Percentiles rank a stretch among this genome's conserved stretches.
Evolutionary conservation across 1,140 invertebrate genomes (phyloP).

Genomic region (Microplitis demolitor): DNA sequence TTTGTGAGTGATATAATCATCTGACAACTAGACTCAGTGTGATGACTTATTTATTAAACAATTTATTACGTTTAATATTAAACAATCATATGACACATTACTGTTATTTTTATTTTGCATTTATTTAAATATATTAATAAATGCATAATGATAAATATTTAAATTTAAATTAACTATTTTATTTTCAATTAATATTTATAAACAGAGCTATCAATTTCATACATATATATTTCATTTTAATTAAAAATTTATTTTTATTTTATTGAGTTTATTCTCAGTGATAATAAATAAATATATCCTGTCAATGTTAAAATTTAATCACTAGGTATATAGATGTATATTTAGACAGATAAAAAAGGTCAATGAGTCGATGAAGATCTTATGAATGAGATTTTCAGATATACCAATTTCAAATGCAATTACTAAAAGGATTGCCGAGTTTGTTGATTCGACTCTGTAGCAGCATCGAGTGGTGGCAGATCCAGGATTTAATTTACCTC

Average conservation of each 20-base stretch:
- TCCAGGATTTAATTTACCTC: slow-evolving; percentile 26
- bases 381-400: slow-evolving; percentile 17
- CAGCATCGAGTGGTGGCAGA: slow-evolving; percentile 15
- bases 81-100: background rate
- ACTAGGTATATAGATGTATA: too few species aligned
- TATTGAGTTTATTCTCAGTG: too few species aligned
- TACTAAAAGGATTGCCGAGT: slow-evolving; percentile 19
- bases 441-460: slow-evolving; percentile 24
- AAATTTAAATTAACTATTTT: too few species aligned
- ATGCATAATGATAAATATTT: too few species aligned
- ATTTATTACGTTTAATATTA: background rate
- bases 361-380: slow-evolving; percentile 19
- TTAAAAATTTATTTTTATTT: too few species aligned
- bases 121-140: too few species aligned
- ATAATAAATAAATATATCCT: too few species aligned
- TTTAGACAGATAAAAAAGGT: slow-evolving; percentile 8
- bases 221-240: too few species aligned
- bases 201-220: too few species aligned
- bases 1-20: slow-evolving; percentile 11
- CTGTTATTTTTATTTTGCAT: background rate
- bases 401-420: slow-evolving; percentile 21
- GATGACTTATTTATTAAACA: slow-evolving; percentile 12
- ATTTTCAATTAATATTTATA: too few species aligned
- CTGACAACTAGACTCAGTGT: slow-evolving; percentile 6
- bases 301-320: too few species aligned